A percentile compares a stretch with the other conserved stretches of the same genome.
Conservation (phyloP, 2,113 vertebrate species). For the Triplophysa tibetana region DNA sequence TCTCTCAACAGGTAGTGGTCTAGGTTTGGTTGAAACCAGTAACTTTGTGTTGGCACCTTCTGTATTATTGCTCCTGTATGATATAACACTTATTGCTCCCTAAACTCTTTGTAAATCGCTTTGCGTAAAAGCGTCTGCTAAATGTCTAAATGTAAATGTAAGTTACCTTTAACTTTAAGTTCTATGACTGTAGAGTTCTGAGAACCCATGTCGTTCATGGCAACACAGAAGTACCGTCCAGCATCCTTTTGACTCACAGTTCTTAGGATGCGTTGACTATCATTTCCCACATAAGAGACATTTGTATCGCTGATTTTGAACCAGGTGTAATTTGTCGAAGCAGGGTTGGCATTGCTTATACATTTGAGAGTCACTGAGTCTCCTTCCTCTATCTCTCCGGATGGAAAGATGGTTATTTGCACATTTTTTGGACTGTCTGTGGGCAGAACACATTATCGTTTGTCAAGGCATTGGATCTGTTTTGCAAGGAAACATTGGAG, state of each 20-base stretch:
- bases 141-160: no score
- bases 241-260: not conserved
- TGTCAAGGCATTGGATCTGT: not conserved
- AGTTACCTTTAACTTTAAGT: constrained; percentile 17
- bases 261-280: not conserved
- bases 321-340: constrained; percentile 18
- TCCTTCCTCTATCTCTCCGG: not conserved
- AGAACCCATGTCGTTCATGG: constrained; percentile 24
- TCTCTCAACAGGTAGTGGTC: no score
- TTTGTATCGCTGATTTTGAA: constrained; percentile 29
- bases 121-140: no score
- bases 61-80: no score
- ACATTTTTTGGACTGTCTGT: constrained; percentile 32
- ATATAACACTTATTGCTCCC: no score
- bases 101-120: no score
- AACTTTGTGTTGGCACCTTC: no score
- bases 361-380: constrained; percentile 22
- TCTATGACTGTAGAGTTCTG: constrained; percentile 1
- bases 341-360: constrained; percentile 30
- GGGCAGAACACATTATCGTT: not conserved
- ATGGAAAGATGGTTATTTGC: not conserved
- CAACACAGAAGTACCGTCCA: constrained; percentile 33
- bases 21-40: no score
- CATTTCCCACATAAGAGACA: not conserved
- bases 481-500: not conserved